Percentiles rank a stretch among this genome's conserved stretches.
Evolutionary conservation across 2,113 vertebrate species (phyloP).

Genomic region (Axis porcinus): DNA sequence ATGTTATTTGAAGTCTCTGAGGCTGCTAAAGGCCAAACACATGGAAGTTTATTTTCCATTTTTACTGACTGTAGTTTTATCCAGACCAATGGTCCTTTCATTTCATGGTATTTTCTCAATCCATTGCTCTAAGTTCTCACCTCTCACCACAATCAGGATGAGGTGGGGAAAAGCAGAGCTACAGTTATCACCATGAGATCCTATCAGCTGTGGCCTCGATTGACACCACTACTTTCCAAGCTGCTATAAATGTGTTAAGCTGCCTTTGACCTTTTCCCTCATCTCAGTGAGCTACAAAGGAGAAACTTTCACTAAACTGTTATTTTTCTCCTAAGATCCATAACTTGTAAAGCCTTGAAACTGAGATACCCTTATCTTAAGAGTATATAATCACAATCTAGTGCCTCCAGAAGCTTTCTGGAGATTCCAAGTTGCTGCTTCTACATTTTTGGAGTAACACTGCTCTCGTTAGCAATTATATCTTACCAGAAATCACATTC

Average conservation of each 20-base stretch:
- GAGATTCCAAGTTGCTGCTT: not conserved
- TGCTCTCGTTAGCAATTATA: not conserved
- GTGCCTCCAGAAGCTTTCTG: not conserved
- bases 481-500: not conserved
- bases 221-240: conserved; percentile 11
- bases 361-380: conserved; percentile 8
- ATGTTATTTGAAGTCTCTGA: conserved; percentile 55
- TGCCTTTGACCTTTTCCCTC: conserved; percentile 27
- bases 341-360: conserved; percentile 44
- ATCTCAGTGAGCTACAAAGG: conserved; percentile 3
- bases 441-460: not conserved
- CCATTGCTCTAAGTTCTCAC: conserved; percentile 11
- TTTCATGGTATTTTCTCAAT: conserved; percentile 43
- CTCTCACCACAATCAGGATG: not conserved
- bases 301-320: not conserved
- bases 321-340: conserved; percentile 40
- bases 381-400: not conserved
- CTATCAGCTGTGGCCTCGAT: conserved; percentile 32
- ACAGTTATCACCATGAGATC: not conserved
- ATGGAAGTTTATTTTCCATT: conserved; percentile 22
- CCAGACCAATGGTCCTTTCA: conserved; percentile 10
- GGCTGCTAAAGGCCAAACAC: conserved; percentile 28
- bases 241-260: not conserved
- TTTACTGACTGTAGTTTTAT: conserved; percentile 42
- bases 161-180: not conserved